Percentiles rank a stretch among this genome's conserved stretches.
Conservation (phyloP, 2,888 invertebrate genomes). For the Drosophila quasianomalipes region DNA sequence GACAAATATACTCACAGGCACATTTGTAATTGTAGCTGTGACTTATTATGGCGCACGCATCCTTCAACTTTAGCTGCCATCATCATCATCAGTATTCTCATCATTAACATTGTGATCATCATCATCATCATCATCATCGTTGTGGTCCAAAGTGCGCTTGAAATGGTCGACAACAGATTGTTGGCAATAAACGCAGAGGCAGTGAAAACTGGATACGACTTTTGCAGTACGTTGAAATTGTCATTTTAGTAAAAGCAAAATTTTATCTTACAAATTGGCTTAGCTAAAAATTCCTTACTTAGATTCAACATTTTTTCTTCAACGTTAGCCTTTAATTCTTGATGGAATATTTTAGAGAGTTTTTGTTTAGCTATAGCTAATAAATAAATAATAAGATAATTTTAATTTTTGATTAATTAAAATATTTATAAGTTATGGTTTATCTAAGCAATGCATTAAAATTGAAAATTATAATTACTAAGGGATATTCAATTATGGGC, state of each 20-base stretch:
- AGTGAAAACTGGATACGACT: constrained; percentile 20
- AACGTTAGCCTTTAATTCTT: neutral
- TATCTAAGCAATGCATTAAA: neutral
- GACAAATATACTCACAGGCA: constrained; percentile 5
- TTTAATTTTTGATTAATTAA: neutral
- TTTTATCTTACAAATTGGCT: neutral
- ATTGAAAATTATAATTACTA: neutral
- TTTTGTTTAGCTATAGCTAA: neutral
- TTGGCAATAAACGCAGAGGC: constrained; percentile 11
- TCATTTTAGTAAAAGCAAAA: constrained; percentile 11
- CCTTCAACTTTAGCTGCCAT: constrained; percentile 75
- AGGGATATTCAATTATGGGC: neutral
- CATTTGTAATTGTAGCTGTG: constrained; percentile 16
- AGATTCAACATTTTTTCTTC: neutral
- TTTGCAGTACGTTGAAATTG: constrained; percentile 29
- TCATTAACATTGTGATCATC: constrained; percentile 9
- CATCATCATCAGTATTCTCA: constrained; percentile 37
- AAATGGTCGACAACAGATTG: constrained; percentile 48
- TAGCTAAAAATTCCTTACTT: neutral
- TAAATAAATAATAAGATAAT: neutral
- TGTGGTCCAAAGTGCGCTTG: constrained; percentile 45
- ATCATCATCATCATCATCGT: constrained; percentile 15
- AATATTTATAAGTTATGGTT: neutral
- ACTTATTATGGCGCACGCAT: constrained; percentile 78
- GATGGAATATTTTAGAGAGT: neutral